Evolutionary conservation across 2,797 vertebrate genomes (phyloP), one percentile per base, ranked within the genome.

Genomic region (Hemibagrus guttatus): DNA sequence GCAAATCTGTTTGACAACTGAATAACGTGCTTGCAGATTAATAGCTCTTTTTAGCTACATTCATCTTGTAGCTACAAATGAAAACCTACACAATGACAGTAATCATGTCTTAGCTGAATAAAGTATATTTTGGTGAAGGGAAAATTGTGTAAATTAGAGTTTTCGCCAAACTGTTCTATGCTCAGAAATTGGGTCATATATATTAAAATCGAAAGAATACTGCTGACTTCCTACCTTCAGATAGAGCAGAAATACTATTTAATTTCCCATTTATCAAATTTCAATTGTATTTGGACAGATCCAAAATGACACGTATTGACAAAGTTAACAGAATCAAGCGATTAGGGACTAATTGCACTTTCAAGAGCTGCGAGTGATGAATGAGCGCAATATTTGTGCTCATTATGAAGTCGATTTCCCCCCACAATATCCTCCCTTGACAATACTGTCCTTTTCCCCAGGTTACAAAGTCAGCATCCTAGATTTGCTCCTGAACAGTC

Each of bases 401-500:
- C 80, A 91, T 92, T 89, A 91, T 89, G 89, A 93, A 90, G 72
- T 89, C 83, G 88, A 84, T 75, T 46, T 52, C 19, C 59, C 71
- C 42, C 82, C 61, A 64, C 61, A 87, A 84, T 69, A 83, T 39
- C 80, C 72, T 63, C 46, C 46, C 74, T 68, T 63, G 83, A 31
- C 56, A 88, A 64, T 86, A 86, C 90, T 87, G 92, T 95, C 93
- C 93, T 91, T 91, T 94, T 93, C 92, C 92, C 66, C 92, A 95
- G 94, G 93, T 93, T 93, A 92, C 89, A 28, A 92, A 94, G 95
- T 96, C 95, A 96, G 95, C 95, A 95, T 93, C 93, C 93, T 92
- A 92, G 89, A 75, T 90, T 91, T 85, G 28, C 91, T 94, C 90
- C 91, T 93, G 90, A 94, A 92, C 84, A 94, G 94, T 96, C 95